Evolutionary conservation across 2,113 vertebrate genomes (phyloP).

Genomic region (Sisor rabdophorus): DNA sequence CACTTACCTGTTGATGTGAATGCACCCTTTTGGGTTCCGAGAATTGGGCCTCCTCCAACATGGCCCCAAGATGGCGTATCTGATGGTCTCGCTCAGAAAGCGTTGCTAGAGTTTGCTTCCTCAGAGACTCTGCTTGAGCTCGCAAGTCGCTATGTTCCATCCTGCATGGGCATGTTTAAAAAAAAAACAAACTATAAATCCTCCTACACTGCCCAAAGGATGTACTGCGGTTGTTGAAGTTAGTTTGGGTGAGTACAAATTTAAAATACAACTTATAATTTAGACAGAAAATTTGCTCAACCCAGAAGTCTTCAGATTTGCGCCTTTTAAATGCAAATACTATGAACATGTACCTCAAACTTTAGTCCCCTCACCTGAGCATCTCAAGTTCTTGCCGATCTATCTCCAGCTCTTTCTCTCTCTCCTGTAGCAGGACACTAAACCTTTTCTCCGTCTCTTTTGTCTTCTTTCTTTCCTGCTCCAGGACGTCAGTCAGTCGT

Average conservation of each 20-base stretch:
- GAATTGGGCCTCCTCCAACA: constrained; percentile 66
- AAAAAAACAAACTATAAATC: neutral
- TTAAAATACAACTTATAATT: no score
- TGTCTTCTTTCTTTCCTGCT: constrained; percentile 61
- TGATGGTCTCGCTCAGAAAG: constrained; percentile 82
- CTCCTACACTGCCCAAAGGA: neutral
- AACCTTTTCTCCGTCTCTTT: constrained; percentile 53
- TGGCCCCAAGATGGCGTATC: constrained; percentile 68
- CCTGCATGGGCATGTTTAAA: constrained; percentile 55
- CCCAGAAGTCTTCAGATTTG: neutral
- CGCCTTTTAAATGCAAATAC: neutral
- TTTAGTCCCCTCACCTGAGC: constrained; percentile 56
- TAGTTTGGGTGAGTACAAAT: neutral
- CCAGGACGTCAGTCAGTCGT: constrained; percentile 71
- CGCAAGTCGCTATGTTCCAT: constrained; percentile 71
- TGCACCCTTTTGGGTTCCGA: constrained; percentile 54
- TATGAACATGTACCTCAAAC: neutral
- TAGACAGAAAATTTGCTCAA: neutral
- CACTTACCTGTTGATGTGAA: constrained; percentile 41
- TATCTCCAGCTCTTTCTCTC: constrained; percentile 54
- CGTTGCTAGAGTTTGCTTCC: constrained; percentile 79
- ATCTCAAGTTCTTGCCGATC: constrained; percentile 64
- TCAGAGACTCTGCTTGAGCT: constrained; percentile 72
- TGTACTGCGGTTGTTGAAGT: neutral
- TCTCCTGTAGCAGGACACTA: constrained; percentile 51